phyloP scores from a whole-genome alignment of 1,140 invertebrate species.

The Teleogryllus occipitalis region DNA sequence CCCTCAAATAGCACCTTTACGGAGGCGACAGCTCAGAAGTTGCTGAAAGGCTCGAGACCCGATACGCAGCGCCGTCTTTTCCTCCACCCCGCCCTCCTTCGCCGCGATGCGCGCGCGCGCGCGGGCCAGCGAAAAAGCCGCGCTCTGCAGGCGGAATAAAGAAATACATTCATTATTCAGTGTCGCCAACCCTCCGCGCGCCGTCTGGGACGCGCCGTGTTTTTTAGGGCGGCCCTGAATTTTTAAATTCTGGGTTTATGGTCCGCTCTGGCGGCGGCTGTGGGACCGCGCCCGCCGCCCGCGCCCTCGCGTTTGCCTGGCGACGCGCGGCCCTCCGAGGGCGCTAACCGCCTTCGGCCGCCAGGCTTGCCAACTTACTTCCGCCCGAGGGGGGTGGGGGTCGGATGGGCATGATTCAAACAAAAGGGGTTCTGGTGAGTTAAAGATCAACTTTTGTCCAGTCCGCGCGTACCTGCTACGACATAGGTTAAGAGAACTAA shows the following conservation, averaged over 20 bases:
- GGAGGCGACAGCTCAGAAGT: not conserved
- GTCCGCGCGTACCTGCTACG: no score
- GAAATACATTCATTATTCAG: constrained; percentile 5
- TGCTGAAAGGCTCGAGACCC: not conserved
- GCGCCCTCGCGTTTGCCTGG: no score
- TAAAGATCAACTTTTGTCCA: no score
- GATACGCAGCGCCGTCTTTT: not conserved
- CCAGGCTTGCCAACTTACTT: no score
- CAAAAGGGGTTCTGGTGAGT: no score
- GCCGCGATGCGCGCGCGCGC: no score
- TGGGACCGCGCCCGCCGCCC: no score
- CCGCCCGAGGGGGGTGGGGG: no score
- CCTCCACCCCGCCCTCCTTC: not conserved
- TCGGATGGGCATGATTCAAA: no score
- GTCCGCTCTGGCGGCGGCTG: not conserved
- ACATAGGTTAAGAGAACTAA: no score
- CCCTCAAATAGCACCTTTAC: not conserved
- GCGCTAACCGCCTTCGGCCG: no score
- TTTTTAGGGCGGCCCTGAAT: not conserved
- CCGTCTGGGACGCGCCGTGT: not conserved
- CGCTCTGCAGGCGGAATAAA: not conserved
- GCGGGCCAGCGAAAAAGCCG: not conserved
- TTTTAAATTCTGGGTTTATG: constrained; percentile 5
- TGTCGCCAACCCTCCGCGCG: not conserved
- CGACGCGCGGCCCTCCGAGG: no score